Evolutionary conservation across 2,888 invertebrate genomes (phyloP), one percentile per base, ranked within the genome.

Genomic region (Cheilosia scutellata): DNA sequence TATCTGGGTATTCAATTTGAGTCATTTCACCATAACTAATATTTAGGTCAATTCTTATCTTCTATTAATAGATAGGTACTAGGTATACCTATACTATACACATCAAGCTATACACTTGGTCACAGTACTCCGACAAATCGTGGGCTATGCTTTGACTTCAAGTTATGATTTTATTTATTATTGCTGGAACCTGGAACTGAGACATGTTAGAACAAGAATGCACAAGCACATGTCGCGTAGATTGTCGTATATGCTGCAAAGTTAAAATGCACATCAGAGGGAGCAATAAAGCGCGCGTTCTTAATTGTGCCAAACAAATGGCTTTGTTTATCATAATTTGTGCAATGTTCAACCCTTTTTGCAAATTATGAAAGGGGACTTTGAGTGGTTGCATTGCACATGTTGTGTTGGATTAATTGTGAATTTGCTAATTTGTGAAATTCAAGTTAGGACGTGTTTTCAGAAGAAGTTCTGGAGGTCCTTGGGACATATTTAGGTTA

Each of bases 181-280:
- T 37, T 37, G 37, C 37, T 37, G 37, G 4, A 6, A n/a, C n/a
- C 44, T 44, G 44, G n/a, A 44, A 62, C 80, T 16, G 44, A 6
- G 16, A 68, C 80, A 75, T 63, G 80, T 63, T 75, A 40, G 49
- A 70, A 75, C 80, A 51, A 1, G 80, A 44, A 66, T 44, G 51
- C 33, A 72, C 53, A 42, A 33, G 55, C 0, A 57, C 13, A 42
- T 44, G 68, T n/a, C 27, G 20, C 16, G 16, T 25, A 55, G 29
- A 25, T 13, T 3, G 7, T 49, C n/a, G 53, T 51, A 55, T 33
- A 57, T 31, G 65, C 11, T 77, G 68, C 53, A 31, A 51, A 51
- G 31, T 60, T 51, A 3, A 71, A 71, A 57, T 79, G 79, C 74
- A 62, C 74, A 53, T 40, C 49, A 42, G 42, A 49, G 63, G 37